Evolutionary conservation across 2,797 vertebrate species (phyloP).

Genomic region (Cephalopachus bancanus): DNA sequence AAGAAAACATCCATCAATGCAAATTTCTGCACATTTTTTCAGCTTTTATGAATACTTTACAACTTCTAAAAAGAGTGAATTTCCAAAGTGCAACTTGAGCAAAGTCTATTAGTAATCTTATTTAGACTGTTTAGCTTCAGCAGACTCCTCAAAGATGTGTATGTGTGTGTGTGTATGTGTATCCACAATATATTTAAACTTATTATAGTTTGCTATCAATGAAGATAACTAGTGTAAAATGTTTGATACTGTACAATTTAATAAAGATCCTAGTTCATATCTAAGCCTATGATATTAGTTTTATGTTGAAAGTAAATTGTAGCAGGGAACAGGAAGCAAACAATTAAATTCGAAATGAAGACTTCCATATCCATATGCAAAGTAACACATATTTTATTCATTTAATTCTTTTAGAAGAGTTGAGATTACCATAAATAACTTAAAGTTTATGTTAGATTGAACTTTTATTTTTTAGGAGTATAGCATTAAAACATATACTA

Average conservation of each 20-base stretch:
- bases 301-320: background rate
- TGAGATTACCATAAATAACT: background rate
- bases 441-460: background rate
- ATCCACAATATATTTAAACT: background rate
- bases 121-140: background rate
- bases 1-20: conserved; percentile 91
- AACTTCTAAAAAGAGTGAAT: conserved; percentile 82
- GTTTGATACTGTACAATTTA: background rate
- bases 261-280: background rate
- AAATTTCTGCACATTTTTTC: conserved; percentile 88
- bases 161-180: background rate
- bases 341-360: background rate
- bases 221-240: background rate
- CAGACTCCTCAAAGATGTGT: background rate
- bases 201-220: background rate
- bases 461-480: conserved; percentile 15
- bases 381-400: background rate
- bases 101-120: conserved; percentile 74
- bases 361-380: background rate
- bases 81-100: conserved; percentile 86
- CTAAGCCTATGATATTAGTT: background rate
- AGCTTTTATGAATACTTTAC: conserved; percentile 89
- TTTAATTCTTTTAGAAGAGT: conserved; percentile 8
- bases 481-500: background rate
- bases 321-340: background rate